These are phyloP conservation scores for Mesembrinibis cayennensis DNA, from an alignment of 2,113 vertebrate genomes.

Conservation along the genomic window DNA sequence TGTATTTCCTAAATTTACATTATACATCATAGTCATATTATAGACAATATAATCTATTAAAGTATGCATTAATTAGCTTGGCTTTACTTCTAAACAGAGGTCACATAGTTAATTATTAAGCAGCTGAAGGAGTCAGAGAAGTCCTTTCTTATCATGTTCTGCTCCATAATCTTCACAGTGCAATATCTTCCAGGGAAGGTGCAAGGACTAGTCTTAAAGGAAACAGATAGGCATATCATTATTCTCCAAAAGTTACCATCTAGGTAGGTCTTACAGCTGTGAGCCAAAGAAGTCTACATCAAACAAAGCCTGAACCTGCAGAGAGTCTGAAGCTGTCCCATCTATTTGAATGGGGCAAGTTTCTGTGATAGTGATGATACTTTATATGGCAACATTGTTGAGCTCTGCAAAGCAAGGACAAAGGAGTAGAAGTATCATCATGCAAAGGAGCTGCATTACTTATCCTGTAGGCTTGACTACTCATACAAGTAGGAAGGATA, in stretches of 20 bases:
- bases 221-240: neutral
- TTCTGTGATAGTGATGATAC: neutral
- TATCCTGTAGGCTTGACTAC: neutral
- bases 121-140: constrained; percentile 34
- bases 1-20: constrained; percentile 21
- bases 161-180: constrained; percentile 7
- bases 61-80: constrained; percentile 46
- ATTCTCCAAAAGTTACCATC: neutral
- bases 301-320: neutral
- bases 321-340: neutral
- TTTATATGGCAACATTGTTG: neutral
- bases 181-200: neutral
- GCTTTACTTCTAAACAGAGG: constrained; percentile 29
- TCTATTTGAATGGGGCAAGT: neutral
- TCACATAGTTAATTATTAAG: constrained; percentile 43
- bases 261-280: neutral
- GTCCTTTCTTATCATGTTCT: constrained; percentile 22
- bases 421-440: neutral
- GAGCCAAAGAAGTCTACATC: neutral
- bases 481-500: neutral
- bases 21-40: constrained; percentile 9
- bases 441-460: neutral
- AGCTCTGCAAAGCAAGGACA: neutral
- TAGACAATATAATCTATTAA: neutral
- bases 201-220: neutral